Evolutionary conservation across 2,888 invertebrate species (phyloP).

Genomic region (Drosophila neotestacea): DNA sequence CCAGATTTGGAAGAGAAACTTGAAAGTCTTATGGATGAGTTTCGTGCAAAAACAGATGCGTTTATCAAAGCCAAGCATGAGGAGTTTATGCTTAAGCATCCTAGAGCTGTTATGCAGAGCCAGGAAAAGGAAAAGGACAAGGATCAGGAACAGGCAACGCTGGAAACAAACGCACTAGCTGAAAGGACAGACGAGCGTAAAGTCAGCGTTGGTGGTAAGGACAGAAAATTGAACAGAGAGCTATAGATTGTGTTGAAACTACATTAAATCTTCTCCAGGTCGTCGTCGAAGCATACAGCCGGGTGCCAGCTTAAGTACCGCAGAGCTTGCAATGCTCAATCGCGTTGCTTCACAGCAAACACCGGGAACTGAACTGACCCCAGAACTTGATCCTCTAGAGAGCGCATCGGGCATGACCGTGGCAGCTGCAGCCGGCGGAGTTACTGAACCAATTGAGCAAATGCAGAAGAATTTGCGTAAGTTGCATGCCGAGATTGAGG

Average conservation of each 20-base stretch:
- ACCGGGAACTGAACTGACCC: conserved; percentile 34
- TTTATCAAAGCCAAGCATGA: conserved; percentile 88
- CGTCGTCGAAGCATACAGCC: conserved; percentile 88
- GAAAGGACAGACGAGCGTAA: conserved; percentile 69
- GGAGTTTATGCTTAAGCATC: conserved; percentile 86
- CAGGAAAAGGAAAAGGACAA: conserved; percentile 82
- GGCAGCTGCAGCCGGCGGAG: conserved; percentile 41
- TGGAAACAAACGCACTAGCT: conserved; percentile 33
- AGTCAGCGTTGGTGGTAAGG: conserved; percentile 68
- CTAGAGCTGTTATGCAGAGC: conserved; percentile 84
- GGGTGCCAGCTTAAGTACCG: conserved; percentile 87
- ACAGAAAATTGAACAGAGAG: background rate
- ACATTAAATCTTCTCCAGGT: conserved; percentile 48
- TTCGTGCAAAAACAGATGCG: conserved; percentile 90
- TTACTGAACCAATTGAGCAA: conserved; percentile 78
- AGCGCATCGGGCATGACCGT: conserved; percentile 54
- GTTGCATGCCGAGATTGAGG: conserved; percentile 87
- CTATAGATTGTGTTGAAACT: background rate
- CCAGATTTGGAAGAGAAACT: conserved; percentile 90
- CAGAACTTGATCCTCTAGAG: conserved; percentile 79
- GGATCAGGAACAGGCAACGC: conserved; percentile 61
- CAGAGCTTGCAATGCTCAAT: conserved; percentile 87
- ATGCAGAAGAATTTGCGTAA: conserved; percentile 84
- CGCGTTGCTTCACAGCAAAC: conserved; percentile 86
- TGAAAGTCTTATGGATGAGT: conserved; percentile 90